Evolutionary conservation across 2,888 invertebrate genomes (phyloP), one percentile per base, ranked within the genome.

Genomic region (Campoletis raptor): DNA sequence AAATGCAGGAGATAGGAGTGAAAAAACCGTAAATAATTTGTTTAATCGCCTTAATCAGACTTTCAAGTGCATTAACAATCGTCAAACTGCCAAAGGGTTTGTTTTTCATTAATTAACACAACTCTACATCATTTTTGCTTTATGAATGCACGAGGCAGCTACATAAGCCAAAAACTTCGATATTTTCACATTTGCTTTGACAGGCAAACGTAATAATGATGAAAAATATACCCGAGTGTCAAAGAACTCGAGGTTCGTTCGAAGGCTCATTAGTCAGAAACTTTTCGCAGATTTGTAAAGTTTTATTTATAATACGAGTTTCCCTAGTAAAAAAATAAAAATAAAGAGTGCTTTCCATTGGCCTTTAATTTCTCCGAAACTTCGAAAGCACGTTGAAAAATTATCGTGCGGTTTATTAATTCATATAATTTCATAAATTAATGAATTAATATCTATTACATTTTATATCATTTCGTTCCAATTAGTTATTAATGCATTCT

Each of bases 161-260:
- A 40, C n/a, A n/a, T 8, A n/a, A n/a, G 18, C 18, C 48, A 0
- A 18, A 66, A 66, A 37, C n/a, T 9, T 37, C 66, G n/a, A 66
- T 66, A 66, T 66, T 66, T 70, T 48, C 18, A 30, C 30, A 48
- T 67, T 61, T 24, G 24, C 66, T 66, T 66, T 66, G 66, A 37
- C n/a, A 6, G 4, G 6, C 36, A 37, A 36, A 37, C 52, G 18
- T 52, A 1, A 72, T 7, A 30, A 48, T 12, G 9, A 4, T 0
- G 21, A 18, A 36, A 70, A 48, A 52, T n/a, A 30, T 52, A 9
- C 5, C 24, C 18, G 36, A 36, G 36, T 52, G 18, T 52, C 48
- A 72, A 72, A 52, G 30, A 10, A 12, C 5, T 10, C 18, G 15
- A 37, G 18, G n/a, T 18, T 64, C 12, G 8, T 42, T 57, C 30